Percentiles rank a stretch among this genome's conserved stretches.
phyloP scores from a whole-genome alignment of 2,888 invertebrate genomes.

The Philonicus albiceps region DNA sequence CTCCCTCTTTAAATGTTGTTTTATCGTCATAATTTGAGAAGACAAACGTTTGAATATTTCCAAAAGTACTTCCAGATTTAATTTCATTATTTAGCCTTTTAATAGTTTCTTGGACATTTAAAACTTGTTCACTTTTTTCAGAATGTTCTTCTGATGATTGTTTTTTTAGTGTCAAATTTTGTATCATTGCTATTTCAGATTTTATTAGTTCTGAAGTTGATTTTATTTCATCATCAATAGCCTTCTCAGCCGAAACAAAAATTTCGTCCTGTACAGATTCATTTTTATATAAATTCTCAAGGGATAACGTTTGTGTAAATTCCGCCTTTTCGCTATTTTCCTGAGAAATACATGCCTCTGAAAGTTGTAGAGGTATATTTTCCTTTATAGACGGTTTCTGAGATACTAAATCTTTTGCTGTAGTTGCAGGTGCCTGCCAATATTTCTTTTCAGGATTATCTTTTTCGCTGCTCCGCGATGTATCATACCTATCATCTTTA shows the following conservation, averaged over 20 bases:
- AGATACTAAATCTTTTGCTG: background rate
- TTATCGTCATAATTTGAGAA: background rate
- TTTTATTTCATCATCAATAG: background rate
- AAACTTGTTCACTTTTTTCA: background rate
- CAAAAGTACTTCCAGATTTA: background rate
- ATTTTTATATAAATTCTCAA: background rate
- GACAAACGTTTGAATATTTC: background rate
- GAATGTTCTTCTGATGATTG: background rate
- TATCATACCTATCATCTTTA: background rate
- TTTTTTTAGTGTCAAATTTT: background rate
- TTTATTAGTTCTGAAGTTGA: background rate
- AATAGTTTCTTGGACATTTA: background rate
- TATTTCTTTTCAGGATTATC: background rate
- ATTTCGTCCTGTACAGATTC: background rate
- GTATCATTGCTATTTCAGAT: background rate
- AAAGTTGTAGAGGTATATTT: background rate
- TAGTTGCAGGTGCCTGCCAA: background rate
- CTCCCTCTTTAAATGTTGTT: background rate
- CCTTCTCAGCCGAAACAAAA: background rate
- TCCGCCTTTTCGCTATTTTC: background rate
- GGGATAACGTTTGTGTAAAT: background rate
- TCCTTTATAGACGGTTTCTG: background rate
- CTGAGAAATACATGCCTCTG: background rate
- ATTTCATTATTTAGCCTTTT: background rate
- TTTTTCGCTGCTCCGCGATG: background rate